Conservation (phyloP, 2,113 vertebrate genomes). For the Hyperoodon ampullatus region DNA sequence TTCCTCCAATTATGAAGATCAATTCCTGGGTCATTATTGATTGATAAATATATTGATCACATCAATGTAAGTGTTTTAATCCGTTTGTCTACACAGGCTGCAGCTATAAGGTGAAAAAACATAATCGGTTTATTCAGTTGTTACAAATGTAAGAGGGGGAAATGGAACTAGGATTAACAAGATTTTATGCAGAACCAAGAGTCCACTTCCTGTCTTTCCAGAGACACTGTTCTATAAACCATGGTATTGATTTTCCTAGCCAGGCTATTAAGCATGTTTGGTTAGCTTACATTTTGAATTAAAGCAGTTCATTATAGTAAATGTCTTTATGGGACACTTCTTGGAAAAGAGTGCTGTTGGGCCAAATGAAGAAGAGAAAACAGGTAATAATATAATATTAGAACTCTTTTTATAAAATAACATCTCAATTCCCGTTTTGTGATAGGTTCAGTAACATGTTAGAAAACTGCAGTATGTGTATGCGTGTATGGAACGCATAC, state of each 20-base stretch:
- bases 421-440: no score
- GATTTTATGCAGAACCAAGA: no score
- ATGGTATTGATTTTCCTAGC: not conserved
- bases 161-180: no score
- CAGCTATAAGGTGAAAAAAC: not conserved
- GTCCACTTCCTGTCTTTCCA: no score
- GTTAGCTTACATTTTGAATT: not conserved
- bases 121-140: not conserved
- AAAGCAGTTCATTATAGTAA: not conserved
- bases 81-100: not conserved
- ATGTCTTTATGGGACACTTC: not conserved
- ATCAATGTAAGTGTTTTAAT: constrained; percentile 17
- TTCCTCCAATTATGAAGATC: not conserved
- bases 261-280: not conserved
- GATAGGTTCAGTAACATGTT: no score
- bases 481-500: no score
- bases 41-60: not conserved
- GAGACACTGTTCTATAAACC: not conserved
- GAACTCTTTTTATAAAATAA: no score
- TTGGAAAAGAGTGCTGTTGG: not conserved
- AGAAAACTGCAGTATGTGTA: no score
- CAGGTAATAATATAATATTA: not conserved
- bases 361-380: not conserved
- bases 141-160: no score
- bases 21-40: not conserved